A percentile compares a stretch with the other conserved stretches of the same genome.
These are phyloP conservation scores for Pao palembangensis DNA, from an alignment of 2,113 vertebrate genomes.

Conservation along the genomic window DNA sequence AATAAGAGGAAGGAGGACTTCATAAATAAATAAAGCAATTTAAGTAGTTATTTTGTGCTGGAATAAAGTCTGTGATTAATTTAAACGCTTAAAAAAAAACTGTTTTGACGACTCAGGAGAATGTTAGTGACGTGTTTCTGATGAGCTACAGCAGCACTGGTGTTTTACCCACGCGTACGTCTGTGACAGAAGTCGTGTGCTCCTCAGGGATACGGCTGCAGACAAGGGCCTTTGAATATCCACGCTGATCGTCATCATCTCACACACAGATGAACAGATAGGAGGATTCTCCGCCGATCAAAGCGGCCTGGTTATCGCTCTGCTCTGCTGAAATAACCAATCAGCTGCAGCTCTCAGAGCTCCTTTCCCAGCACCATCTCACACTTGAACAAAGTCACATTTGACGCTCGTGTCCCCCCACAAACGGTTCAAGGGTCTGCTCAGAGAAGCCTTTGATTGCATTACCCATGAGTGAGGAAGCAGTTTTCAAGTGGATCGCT, in stretches of 20 bases:
- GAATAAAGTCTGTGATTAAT: conserved; percentile 36
- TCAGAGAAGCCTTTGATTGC: conserved; percentile 58
- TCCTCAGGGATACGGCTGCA: conserved; percentile 54
- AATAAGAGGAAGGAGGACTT: conserved; percentile 18
- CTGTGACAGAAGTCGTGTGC: conserved; percentile 40
- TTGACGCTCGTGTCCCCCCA: conserved; percentile 40
- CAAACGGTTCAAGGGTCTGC: conserved; percentile 51
- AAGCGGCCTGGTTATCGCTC: conserved; percentile 67
- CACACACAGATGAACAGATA: conserved; percentile 39
- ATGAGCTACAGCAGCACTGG: conserved; percentile 3
- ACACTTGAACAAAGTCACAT: conserved; percentile 36
- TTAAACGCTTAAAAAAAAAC: conserved; percentile 38
- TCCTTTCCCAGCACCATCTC: conserved; percentile 11
- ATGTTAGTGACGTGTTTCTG: too few relatives aligned
- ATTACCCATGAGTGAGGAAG: conserved; percentile 53
- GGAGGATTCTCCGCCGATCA: conserved; percentile 66
- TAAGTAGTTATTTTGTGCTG: conserved; percentile 41
- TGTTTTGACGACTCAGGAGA: neutral
- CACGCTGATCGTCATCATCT: conserved; percentile 31
- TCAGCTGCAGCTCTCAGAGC: conserved; percentile 43
- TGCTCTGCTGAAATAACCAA: conserved; percentile 55
- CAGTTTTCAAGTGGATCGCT: conserved; percentile 38
- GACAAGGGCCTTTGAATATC: conserved; percentile 57
- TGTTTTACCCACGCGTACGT: conserved; percentile 32
- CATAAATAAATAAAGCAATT: conserved; percentile 38